Evolutionary conservation across 2,113 vertebrate genomes (phyloP).

Genomic region (Caretta caretta): DNA sequence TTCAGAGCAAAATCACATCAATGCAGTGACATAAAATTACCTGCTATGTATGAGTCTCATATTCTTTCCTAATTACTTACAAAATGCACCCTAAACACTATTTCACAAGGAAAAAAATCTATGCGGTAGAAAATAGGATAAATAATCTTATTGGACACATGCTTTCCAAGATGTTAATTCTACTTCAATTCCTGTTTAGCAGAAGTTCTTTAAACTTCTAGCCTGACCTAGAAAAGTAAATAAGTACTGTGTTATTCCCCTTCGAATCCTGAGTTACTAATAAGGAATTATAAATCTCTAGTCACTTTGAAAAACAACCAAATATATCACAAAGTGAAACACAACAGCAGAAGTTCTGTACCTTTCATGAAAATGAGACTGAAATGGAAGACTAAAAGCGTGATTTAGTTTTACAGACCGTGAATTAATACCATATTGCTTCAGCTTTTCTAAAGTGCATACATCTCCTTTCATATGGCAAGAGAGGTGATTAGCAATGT

Average conservation of each 20-base stretch:
- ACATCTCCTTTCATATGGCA: neutral
- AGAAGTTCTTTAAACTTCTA: slow-evolving; percentile 74
- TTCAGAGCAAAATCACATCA: slow-evolving; percentile 59
- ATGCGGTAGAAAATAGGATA: slow-evolving; percentile 27
- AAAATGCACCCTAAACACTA: neutral
- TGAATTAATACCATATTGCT: slow-evolving; percentile 54
- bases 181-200: slow-evolving; percentile 65
- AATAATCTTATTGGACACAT: slow-evolving; percentile 57
- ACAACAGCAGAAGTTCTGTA: slow-evolving; percentile 37
- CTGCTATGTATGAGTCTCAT: slow-evolving; percentile 8
- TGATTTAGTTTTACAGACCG: slow-evolving; percentile 59
- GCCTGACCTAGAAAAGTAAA: slow-evolving; percentile 67
- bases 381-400: slow-evolving; percentile 61
- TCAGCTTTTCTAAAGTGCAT: slow-evolving; percentile 12
- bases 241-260: slow-evolving; percentile 64
- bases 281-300: slow-evolving; percentile 74
- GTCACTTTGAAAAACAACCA: slow-evolving; percentile 69
- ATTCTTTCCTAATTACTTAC: slow-evolving; percentile 36
- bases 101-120: neutral
- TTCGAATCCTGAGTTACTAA: slow-evolving; percentile 65
- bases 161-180: slow-evolving; percentile 54
- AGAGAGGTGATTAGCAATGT: neutral
- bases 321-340: slow-evolving; percentile 64
- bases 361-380: slow-evolving; percentile 67
- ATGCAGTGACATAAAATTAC: slow-evolving; percentile 48